Conservation (phyloP, 2,888 invertebrate species). For the Thumatha senex region DNA sequence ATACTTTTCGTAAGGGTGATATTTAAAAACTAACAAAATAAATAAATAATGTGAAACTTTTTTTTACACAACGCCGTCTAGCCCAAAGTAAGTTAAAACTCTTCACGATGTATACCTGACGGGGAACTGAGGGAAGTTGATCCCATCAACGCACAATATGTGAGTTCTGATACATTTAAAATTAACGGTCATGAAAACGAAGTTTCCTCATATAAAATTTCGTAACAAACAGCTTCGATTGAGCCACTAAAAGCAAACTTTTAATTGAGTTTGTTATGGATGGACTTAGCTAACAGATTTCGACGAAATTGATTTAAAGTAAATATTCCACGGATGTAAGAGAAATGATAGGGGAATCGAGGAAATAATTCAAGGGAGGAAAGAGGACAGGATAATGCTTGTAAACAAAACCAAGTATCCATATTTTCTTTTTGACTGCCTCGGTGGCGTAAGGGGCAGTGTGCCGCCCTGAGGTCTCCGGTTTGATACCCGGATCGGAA, state of each 20-base stretch:
- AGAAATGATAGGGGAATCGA: not conserved
- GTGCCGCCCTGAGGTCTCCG: too few species aligned
- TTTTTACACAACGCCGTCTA: too few species aligned
- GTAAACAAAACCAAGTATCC: not conserved
- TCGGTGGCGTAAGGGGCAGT: too few species aligned
- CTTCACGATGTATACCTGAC: too few species aligned
- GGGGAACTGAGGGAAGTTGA: not conserved
- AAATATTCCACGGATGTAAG: not conserved
- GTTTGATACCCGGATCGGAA: too few species aligned
- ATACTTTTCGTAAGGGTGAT: too few species aligned
- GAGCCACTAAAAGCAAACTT: slow-evolving; percentile 4
- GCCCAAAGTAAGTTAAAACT: too few species aligned
- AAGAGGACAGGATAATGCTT: not conserved
- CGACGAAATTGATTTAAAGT: slow-evolving; percentile 4
- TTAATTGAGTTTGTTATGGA: slow-evolving; percentile 9
- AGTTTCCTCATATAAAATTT: slow-evolving; percentile 9
- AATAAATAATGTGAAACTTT: too few species aligned
- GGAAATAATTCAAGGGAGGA: slow-evolving; percentile 1
- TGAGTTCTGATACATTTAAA: not conserved
- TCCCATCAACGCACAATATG: slow-evolving; percentile 3
- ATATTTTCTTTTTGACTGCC: too few species aligned
- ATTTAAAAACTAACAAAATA: too few species aligned
- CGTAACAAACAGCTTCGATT: slow-evolving; percentile 5
- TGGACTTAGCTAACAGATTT: not conserved
- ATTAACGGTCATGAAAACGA: not conserved